Evolutionary conservation across 2,888 invertebrate species (phyloP), one percentile per base, ranked within the genome.

Genomic region (Acanthosepion pharaonis): DNA sequence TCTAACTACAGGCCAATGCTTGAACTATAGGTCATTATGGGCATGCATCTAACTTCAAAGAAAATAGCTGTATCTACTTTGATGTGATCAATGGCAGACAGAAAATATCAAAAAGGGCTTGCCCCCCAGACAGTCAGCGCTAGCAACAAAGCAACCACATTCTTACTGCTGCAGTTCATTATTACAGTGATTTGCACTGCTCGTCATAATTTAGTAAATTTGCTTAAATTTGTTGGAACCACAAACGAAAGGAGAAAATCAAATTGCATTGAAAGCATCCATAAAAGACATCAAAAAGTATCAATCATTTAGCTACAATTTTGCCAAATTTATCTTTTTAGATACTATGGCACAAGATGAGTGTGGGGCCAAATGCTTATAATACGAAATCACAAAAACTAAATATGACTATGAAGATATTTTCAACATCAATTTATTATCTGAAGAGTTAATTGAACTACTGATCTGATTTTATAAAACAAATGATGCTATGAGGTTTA

Each of bases 111-210:
- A 18, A n/a, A 78, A 33, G 78, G 78, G n/a, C 33, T 78, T n/a
- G n/a, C n/a, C 78, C 78, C 78, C 78, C 78, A 78, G 78, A 78
- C 78, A 78, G 78, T 78, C 78, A 78, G 78, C n/a, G 18, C 78
- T 78, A 78, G 78, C 78, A 78, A 78, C n/a, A 78, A 78, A 78
- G 78, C n/a, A 78, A 78, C 11, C 15, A 78, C 78, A 78, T 78
- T 78, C n/a, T 78, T 78, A 11, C 78, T 15, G 78, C n/a, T 33
- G 33, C n/a, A 78, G 78, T 78, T 33, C n/a, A 33, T 78, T n/a
- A 33, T 78, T 78, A 78, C 78, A 78, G 78, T n/a, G 78, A 78
- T 78, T 78, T 78, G 78, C 11, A 15, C n/a, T n/a, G n/a, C 78
- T 78, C 11, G 78, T n/a, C n/a, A 78, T n/a, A 78, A 78, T 78